phyloP scores from a whole-genome alignment of 2,797 vertebrate species.

The Sphenopsis melanotis region DNA sequence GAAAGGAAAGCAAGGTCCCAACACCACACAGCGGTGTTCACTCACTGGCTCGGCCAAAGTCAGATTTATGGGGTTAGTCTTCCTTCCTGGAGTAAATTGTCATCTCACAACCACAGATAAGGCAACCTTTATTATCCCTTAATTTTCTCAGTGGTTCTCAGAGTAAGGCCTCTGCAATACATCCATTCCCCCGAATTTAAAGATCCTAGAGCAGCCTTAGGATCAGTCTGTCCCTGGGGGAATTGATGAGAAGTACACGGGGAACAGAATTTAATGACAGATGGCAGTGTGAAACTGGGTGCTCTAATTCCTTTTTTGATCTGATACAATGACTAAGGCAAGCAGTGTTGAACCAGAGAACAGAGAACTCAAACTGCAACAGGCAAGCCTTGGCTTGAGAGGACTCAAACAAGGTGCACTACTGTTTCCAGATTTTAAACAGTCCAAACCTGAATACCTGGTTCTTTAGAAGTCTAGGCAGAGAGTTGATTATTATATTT shows the following conservation, averaged over 20 bases:
- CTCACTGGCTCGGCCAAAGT: not conserved
- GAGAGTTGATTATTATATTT: not conserved
- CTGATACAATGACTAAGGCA: not conserved
- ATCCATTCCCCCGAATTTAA: not conserved
- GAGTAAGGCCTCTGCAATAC: not conserved
- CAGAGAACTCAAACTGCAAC: not conserved
- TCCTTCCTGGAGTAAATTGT: not conserved
- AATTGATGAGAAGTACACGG: not conserved
- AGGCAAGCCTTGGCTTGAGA: not conserved
- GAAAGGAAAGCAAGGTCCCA: not conserved
- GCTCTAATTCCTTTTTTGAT: not conserved
- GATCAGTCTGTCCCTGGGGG: not conserved
- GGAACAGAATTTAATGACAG: not conserved
- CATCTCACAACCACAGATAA: not conserved
- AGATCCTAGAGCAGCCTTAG: not conserved
- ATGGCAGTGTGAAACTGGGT: not conserved
- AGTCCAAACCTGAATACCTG: not conserved
- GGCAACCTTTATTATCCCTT: not conserved
- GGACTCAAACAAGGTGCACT: not conserved
- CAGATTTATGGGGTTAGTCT: not conserved
- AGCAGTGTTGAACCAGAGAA: rapidly evolving
- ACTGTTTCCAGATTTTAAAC: not conserved
- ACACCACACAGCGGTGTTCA: rapidly evolving
- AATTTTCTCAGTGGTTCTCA: not conserved
- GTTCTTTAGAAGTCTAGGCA: not conserved